Evolutionary conservation across 2,888 invertebrate species (phyloP).

Genomic region (Drosophila infuscata): DNA sequence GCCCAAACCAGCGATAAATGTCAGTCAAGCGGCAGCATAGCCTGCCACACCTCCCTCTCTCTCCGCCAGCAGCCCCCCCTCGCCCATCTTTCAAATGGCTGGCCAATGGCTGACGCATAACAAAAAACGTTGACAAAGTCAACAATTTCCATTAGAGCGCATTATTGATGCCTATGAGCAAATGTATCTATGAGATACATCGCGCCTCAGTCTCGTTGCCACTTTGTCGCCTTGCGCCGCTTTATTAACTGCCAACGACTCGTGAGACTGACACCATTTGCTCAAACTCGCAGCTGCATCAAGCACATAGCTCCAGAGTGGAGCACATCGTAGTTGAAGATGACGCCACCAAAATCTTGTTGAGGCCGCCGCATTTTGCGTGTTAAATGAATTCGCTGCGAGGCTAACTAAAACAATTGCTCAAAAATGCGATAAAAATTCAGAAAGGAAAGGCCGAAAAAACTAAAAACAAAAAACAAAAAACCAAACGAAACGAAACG

Average conservation of each 20-base stretch:
- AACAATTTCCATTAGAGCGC: conserved; percentile 76
- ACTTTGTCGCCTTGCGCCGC: conserved; percentile 44
- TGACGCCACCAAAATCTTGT: conserved; percentile 55
- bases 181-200: conserved; percentile 75
- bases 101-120: conserved; percentile 55
- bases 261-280: conserved; percentile 72
- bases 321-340: conserved; percentile 30
- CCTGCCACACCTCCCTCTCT: conserved; percentile 55
- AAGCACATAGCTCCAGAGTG: conserved; percentile 20
- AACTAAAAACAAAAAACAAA: background rate
- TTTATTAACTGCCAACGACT: conserved; percentile 58
- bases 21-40: conserved; percentile 69
- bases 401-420: conserved; percentile 68
- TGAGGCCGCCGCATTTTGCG: conserved; percentile 47
- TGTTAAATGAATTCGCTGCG: conserved; percentile 59
- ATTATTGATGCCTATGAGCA: conserved; percentile 80
- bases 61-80: background rate
- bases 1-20: conserved; percentile 75
- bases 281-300: conserved; percentile 35
- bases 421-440: conserved; percentile 25
- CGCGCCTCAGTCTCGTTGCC: conserved; percentile 35
- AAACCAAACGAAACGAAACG: conserved; percentile 3
- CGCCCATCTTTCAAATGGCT: conserved; percentile 21
- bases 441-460: conserved; percentile 2
- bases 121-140: conserved; percentile 62